Evolutionary conservation across 2,113 vertebrate species (phyloP), one percentile per base, ranked within the genome.

Genomic region (Struthio camelus): DNA sequence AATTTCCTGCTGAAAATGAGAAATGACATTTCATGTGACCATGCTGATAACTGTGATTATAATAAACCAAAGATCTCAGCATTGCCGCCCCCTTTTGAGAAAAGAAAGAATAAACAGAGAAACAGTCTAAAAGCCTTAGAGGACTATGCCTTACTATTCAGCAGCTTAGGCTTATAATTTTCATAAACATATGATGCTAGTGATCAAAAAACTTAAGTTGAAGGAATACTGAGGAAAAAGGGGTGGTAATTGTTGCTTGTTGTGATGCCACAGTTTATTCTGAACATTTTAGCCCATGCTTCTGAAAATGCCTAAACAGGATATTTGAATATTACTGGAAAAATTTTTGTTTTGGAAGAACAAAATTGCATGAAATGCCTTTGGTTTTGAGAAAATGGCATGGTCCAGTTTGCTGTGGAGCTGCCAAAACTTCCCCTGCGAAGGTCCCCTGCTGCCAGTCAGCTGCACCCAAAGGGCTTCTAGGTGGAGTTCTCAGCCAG

Each of bases 361-460:
- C 11, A 38, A 20, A 23, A 38, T 34, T 32, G 61, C 11, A 13
- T 7, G 1, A 56, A 46, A 20, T 40, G 32, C 76, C 76, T 30
- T 54, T 65, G 59, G 13, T 56, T 95, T 50, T 34, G 80, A 73
- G n/a, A 20, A 58, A 83, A 38, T 1, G 2, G 4, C 69, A 14
- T 0, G 0, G 18, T 83, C 4, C 42, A 18, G 12, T 3, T 73
- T 20, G 27, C 0, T 7, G 40, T 5, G 13, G 24, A 2, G 2
- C 6, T 10, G 42, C 28, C 44, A 42, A 11, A 61, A 11, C 34
- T 32, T 42, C 8, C 15, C 27, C 6, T 23, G 34, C 5, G 20
- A 25, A 10, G 1, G 71, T 53, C 50, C 56, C 69, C 72, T 70
- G 36, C 30, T 28, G 36, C 69, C 67, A 54, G 82, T 81, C 48